Percentiles rank a stretch among this genome's conserved stretches.
Conservation (phyloP, 2,888 invertebrate genomes). For the Heliconius aoede region DNA sequence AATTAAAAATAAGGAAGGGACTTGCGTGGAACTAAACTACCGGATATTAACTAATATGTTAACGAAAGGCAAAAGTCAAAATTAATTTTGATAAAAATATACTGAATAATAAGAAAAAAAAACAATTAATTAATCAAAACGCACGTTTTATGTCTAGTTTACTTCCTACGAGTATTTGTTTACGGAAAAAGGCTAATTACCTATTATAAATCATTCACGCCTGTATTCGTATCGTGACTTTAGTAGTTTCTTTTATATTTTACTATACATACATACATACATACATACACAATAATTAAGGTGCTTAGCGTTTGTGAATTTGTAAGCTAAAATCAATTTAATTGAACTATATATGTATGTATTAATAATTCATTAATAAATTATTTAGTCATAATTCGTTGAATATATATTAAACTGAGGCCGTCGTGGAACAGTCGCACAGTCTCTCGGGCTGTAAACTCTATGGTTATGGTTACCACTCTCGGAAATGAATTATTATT, state of each 20-base stretch:
- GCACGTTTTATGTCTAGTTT: neutral
- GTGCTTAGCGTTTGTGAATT: too few species aligned
- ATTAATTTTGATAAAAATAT: neutral
- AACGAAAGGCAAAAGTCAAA: neutral
- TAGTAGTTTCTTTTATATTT: conserved; percentile 9
- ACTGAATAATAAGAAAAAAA: neutral
- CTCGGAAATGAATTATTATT: too few species aligned
- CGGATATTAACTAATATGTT: neutral
- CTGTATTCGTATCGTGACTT: conserved; percentile 8
- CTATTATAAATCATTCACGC: conserved; percentile 22
- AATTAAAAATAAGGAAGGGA: neutral
- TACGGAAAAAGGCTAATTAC: conserved; percentile 13
- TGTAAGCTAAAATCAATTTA: neutral
- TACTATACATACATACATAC: neutral
- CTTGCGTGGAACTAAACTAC: neutral
- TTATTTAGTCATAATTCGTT: too few species aligned
- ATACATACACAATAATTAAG: neutral
- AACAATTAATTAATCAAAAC: neutral
- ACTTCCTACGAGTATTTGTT: conserved; percentile 29
- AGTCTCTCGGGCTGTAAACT: too few species aligned
- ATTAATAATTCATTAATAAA: too few species aligned
- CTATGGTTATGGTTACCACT: too few species aligned
- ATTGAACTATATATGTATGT: neutral
- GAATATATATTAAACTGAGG: too few species aligned
- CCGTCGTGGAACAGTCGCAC: too few species aligned